Evolutionary conservation across 2,113 vertebrate genomes (phyloP), one percentile per base, ranked within the genome.

Genomic region (Platysternon megacephalum): DNA sequence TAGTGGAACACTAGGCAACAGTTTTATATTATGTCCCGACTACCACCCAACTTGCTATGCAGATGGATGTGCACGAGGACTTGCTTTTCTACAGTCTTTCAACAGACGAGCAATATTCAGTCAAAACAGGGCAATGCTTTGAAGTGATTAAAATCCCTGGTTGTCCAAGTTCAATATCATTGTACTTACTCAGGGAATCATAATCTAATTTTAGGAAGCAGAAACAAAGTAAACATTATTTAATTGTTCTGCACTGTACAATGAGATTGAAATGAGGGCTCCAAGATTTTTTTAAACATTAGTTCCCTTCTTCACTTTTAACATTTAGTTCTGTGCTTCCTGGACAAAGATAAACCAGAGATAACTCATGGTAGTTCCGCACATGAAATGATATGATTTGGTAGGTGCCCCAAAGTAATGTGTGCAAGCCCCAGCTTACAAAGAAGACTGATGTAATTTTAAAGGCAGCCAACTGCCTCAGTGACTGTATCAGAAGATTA

Each of bases 1-100:
- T 97, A 98, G 97, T 85, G 89, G 96, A 97, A 97, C 97, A 97
- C 98, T 96, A 98, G 97, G 98, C 98, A 98, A 98, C 96, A 98
- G 96, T 98, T 98, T 98, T 97, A 97, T 97, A 95, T 93, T 89
- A 98, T 95, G 95, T 97, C 96, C 95, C 96, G 46, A 24, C 96
- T 93, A 97, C 97, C 98, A 98, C 98, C 97, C 98, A 98, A 96
- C 97, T 97, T 56, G 97, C 95, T 58, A n/a, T 90, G 95, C 95
- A 85, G 90, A 94, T 95, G 86, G 26, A 84, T 19, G 82, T 0
- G 26, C 26, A 32, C 26, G 58, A 82, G 22, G 17, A 52, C 9
- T 19, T 51, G n/a, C 55, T 84, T 79, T 95, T 84, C 85, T 1
- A 17, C 82, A 8, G 96, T 72, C 92, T 28, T 29, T 76, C 3